Evolutionary conservation across 1,140 invertebrate species (phyloP).

Genomic region (Drosophila takahashii): DNA sequence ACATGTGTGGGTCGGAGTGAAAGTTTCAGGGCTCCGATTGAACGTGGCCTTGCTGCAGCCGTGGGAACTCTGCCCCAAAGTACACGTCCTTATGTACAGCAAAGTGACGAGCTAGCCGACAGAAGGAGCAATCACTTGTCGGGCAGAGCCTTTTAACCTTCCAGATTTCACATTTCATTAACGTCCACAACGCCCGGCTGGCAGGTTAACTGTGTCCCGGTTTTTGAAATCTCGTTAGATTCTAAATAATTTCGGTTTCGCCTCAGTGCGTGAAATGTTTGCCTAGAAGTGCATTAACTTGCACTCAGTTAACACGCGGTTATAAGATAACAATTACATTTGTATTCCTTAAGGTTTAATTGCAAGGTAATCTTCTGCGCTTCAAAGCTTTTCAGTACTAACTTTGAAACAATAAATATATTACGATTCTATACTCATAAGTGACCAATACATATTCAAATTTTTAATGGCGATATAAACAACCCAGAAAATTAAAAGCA

Average conservation of each 20-base stretch:
- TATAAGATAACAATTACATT: not conserved
- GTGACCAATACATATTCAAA: no score
- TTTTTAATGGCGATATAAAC: no score
- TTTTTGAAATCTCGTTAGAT: constrained; percentile 1
- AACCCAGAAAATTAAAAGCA: no score
- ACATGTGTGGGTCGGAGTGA: constrained; percentile 43
- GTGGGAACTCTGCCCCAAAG: constrained; percentile 59
- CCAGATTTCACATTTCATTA: constrained; percentile 66
- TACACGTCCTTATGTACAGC: constrained; percentile 43
- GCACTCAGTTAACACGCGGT: not conserved
- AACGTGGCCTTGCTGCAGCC: constrained; percentile 61
- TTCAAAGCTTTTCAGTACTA: not conserved
- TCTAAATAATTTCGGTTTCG: not conserved
- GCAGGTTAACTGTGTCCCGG: constrained; percentile 47
- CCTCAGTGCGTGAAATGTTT: constrained; percentile 10
- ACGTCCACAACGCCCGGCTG: constrained; percentile 49
- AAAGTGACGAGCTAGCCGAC: not conserved
- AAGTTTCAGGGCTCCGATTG: constrained; percentile 35
- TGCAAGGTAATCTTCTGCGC: constrained; percentile 14
- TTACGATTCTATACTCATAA: no score
- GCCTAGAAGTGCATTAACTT: constrained; percentile 26
- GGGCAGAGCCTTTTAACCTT: constrained; percentile 26
- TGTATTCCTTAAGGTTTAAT: not conserved
- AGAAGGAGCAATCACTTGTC: constrained; percentile 12
- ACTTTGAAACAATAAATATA: no score